These are phyloP conservation scores for Chondrilla cf. caribensis DNA, from an alignment of 37 sponge, comb jelly and placozoan genomes.

Conservation along the genomic window DNA sequence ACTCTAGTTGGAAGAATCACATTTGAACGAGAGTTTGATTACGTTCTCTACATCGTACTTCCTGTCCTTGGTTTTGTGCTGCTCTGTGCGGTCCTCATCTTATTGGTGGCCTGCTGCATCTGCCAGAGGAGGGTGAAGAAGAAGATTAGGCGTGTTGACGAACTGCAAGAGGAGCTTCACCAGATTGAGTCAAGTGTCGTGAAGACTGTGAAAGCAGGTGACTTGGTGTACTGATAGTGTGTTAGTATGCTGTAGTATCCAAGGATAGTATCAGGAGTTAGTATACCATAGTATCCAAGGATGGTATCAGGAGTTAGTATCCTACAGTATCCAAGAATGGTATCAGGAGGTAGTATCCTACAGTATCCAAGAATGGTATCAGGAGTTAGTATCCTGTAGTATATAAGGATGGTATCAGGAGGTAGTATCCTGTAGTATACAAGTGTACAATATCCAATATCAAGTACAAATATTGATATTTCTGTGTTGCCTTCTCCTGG, in stretches of 20 bases:
- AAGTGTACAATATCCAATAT: too few species aligned
- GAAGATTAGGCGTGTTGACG: conserved; percentile 6
- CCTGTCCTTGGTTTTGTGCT: background rate
- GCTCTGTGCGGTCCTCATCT: conserved; percentile 4
- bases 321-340: too few species aligned
- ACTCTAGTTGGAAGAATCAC: background rate
- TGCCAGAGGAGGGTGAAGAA: conserved; percentile 22
- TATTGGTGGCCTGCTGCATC: conserved; percentile 4
- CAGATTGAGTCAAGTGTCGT: conserved; percentile 17
- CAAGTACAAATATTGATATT: too few species aligned
- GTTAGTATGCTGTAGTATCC: background rate
- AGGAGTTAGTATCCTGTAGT: too few species aligned
- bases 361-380: too few species aligned
- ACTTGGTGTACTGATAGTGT: background rate
- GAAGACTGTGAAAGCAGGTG: conserved; percentile 14
- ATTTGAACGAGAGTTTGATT: background rate
- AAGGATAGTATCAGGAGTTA: too few species aligned
- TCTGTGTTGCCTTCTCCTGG: too few species aligned
- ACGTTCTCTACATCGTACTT: background rate
- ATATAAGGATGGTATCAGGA: too few species aligned
- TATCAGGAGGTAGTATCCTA: too few species aligned
- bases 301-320: too few species aligned
- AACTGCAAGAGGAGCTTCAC: conserved; percentile 19
- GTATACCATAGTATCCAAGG: background rate
- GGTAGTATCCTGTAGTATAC: too few species aligned